phyloP scores from a whole-genome alignment of 2,113 vertebrate species.

The Spilogale gracilis region DNA sequence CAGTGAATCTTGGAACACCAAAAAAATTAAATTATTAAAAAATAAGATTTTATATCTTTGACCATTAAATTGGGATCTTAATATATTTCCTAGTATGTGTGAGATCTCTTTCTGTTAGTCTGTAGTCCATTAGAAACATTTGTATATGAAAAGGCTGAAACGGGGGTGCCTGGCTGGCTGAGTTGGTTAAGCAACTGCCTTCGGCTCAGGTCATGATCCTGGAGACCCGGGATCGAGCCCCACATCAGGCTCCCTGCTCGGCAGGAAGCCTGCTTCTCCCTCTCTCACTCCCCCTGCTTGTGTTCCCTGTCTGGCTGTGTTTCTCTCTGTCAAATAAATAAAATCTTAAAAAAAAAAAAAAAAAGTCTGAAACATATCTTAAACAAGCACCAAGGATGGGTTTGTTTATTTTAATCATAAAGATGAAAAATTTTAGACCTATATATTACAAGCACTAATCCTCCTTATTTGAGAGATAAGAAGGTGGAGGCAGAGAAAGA shows the following conservation, averaged over 20 bases:
- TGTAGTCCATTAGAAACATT: background rate
- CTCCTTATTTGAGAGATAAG: background rate
- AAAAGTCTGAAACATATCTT: slow-evolving; percentile 25
- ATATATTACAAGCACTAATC: background rate
- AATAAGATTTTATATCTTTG: background rate
- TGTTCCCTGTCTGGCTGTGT: too few relatives aligned
- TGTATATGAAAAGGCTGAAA: background rate
- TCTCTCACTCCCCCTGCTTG: too few relatives aligned
- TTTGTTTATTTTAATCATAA: slow-evolving; percentile 22
- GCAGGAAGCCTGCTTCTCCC: too few relatives aligned
- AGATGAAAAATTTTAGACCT: slow-evolving; percentile 32
- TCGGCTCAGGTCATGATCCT: too few relatives aligned
- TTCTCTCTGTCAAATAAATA: too few relatives aligned
- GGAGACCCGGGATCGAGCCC: too few relatives aligned
- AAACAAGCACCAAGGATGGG: background rate
- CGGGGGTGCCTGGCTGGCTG: too few relatives aligned
- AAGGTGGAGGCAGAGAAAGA: background rate
- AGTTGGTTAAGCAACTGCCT: too few relatives aligned
- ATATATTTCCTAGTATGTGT: background rate
- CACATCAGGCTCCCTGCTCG: too few relatives aligned
- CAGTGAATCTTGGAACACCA: too few relatives aligned
- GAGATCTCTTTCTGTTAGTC: background rate
- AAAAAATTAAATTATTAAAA: too few relatives aligned
- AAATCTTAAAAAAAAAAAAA: too few relatives aligned
- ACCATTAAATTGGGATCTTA: slow-evolving; percentile 12